Conservation (phyloP, 2,113 vertebrate species). For the Silurus asotus region DNA sequence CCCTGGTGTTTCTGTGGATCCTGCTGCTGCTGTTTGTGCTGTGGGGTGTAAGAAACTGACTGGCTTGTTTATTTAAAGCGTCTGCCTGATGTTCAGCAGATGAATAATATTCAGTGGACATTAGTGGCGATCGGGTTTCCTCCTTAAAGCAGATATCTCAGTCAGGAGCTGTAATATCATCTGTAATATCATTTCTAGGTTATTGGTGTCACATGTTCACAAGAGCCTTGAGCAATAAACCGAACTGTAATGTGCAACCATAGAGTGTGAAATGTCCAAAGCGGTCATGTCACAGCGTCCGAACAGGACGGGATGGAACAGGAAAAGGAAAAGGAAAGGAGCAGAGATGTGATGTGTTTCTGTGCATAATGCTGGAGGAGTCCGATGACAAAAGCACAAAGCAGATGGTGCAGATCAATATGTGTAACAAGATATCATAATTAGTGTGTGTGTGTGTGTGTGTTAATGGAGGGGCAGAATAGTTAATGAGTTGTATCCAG, state of each 20-base stretch:
- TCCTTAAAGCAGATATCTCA: neutral
- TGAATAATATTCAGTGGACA: neutral
- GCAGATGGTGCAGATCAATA: conserved; percentile 54
- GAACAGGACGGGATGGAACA: neutral
- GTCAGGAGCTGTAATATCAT: neutral
- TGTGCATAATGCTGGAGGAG: conserved; percentile 30
- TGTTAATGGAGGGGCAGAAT: conserved; percentile 43
- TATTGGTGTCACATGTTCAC: neutral
- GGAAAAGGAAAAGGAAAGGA: neutral
- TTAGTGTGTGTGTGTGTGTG: conserved; percentile 30
- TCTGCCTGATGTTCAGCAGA: neutral
- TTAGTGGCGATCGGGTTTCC: neutral
- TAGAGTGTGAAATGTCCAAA: neutral
- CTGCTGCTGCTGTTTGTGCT: neutral
- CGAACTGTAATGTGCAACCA: neutral
- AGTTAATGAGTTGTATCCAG: conserved; percentile 41
- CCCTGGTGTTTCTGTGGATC: neutral
- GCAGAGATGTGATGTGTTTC: neutral
- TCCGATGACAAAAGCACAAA: conserved; percentile 42
- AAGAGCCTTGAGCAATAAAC: neutral
- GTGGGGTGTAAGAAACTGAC: neutral
- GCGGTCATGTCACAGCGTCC: neutral
- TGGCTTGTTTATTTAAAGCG: neutral
- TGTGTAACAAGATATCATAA: conserved; percentile 57
- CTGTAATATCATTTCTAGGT: neutral